Evolutionary conservation across 2,797 vertebrate species (phyloP), one percentile per base, ranked within the genome.

Genomic region (Peromyscus eremicus): DNA sequence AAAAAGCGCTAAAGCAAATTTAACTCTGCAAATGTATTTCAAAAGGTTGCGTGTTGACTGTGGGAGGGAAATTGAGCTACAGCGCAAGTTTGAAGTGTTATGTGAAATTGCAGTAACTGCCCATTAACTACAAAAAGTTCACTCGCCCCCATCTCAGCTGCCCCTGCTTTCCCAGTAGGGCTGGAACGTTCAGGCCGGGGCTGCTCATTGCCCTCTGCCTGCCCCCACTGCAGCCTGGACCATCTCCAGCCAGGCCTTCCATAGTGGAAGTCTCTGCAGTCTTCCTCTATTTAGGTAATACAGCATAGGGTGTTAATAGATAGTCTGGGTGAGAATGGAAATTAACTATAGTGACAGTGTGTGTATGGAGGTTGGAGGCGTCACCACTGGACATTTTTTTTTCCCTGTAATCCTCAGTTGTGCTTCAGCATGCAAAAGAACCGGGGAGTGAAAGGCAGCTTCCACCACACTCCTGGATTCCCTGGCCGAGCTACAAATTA

Each of bases 61-160:
- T 96, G 91, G 73, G 92, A 89, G n/a, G 90, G 62, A 96, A 96
- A 89, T 75, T 64, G 94, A 82, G 49, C 62, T 81, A 91, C 34
- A 49, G 37, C 79, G 64, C 68, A 80, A 97, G 92, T 94, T 68
- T 91, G 92, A 97, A 97, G 92, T 29, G 57, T 76, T 46, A 71
- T 83, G 46, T 96, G 89, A 96, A 75, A 91, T 37, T 89, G n/a
- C n/a, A 92, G 83, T 93, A 60, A 96, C 83, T 92, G 92, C 75
- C 79, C 87, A 37, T 9, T 97, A 81, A 52, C 96, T 98, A 85
- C 88, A 95, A 32, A 95, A 73, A 66, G 96, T 94, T 97, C 95
- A 43, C 91, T 96, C 13, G 0, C 4, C 79, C 91, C 97, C 86
- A 91, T 23, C 49, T 88, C 83, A 86, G 84, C 91, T 1, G 27